Conservation (phyloP, 2,797 vertebrate species). For the Myripristis jacobus region DNA sequence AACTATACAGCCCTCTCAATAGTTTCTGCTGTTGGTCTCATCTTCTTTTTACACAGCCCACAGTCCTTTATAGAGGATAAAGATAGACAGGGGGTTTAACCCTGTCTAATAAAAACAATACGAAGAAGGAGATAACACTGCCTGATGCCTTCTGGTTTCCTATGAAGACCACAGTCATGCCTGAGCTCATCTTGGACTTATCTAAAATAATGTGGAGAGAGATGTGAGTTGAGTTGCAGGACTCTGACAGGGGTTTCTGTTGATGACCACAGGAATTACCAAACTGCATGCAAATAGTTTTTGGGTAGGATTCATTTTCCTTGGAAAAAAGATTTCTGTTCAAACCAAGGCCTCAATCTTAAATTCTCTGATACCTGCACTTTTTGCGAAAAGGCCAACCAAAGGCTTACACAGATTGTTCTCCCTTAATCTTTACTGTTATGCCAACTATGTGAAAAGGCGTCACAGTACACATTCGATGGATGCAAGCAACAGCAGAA, state of each 20-base stretch:
- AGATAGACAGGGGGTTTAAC: slow-evolving; percentile 27
- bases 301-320: too few relatives aligned
- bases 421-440: slow-evolving; percentile 29
- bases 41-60: slow-evolving; percentile 10
- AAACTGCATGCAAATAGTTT: slow-evolving; percentile 5
- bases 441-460: slow-evolving; percentile 46
- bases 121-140: slow-evolving; percentile 35
- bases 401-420: slow-evolving; percentile 12
- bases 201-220: slow-evolving; percentile 10
- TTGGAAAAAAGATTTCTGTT: not conserved
- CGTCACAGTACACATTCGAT: slow-evolving; percentile 34
- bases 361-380: not conserved
- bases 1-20: not conserved
- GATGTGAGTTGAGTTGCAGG: too few relatives aligned
- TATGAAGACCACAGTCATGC: slow-evolving; percentile 16
- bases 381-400: not conserved
- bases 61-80: slow-evolving; percentile 11
- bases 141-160: slow-evolving; percentile 20
- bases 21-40: slow-evolving; percentile 15
- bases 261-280: too few relatives aligned
- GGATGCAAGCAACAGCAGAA: not conserved
- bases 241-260: not conserved
- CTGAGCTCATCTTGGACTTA: not conserved
- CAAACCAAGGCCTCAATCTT: not conserved
- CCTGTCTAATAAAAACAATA: slow-evolving; percentile 17